These are phyloP conservation scores for Spatulosminthurus flaviceps DNA, from an alignment of 2,888 invertebrate species.

Conservation along the genomic window DNA sequence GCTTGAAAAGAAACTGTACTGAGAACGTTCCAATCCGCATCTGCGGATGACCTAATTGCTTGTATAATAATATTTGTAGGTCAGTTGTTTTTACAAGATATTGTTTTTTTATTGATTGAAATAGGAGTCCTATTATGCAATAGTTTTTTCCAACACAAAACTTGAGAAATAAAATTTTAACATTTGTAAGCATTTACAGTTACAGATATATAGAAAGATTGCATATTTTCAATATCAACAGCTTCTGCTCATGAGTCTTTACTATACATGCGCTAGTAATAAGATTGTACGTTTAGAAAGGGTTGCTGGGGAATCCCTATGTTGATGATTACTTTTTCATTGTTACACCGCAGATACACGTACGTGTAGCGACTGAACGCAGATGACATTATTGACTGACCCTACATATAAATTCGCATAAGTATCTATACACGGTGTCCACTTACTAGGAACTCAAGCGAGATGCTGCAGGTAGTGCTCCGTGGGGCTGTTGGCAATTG, in stretches of 20 bases:
- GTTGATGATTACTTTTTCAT: neutral
- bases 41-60: no score
- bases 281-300: neutral
- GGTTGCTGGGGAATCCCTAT: slow-evolving; percentile 17
- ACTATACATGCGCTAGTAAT: no score
- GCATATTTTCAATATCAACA: no score
- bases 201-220: no score
- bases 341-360: no score
- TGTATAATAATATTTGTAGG: no score
- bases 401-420: neutral
- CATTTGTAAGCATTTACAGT: neutral
- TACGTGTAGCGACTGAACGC: slow-evolving; percentile 4
- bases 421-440: no score
- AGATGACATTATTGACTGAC: slow-evolving; percentile 4
- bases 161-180: neutral
- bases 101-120: neutral
- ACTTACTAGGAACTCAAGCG: neutral
- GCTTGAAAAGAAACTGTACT: no score
- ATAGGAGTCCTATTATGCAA: neutral
- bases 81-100: no score
- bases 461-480: neutral
- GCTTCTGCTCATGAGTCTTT: no score
- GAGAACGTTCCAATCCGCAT: no score
- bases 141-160: neutral
- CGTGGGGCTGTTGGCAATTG: no score